Percentiles rank a stretch among this genome's conserved stretches.
Conservation (phyloP, 30 jellyfish, hydroid and myxozoan genomes). For the Chrysaora quinquecirrha region DNA sequence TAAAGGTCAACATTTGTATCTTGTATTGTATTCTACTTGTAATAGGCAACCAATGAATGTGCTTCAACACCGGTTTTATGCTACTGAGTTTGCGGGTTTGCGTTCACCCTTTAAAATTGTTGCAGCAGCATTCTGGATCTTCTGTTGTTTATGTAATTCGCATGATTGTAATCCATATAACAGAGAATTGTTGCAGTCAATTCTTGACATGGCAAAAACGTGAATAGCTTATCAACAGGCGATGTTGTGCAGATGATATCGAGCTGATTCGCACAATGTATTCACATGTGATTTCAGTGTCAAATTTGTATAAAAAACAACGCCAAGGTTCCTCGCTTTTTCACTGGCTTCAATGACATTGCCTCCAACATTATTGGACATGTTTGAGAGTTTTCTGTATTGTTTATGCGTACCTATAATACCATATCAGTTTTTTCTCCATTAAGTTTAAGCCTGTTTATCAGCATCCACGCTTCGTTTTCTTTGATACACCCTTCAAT, state of each 20-base stretch:
- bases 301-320: constrained; percentile 38
- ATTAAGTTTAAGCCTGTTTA: constrained; percentile 46
- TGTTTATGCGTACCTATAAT: constrained; percentile 38
- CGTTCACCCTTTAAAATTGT: too few species aligned
- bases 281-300: constrained; percentile 60
- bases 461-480: constrained; percentile 37
- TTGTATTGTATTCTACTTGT: too few species aligned
- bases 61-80: too few species aligned
- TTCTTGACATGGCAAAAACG: constrained; percentile 21
- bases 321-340: constrained; percentile 55
- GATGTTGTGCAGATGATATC: constrained; percentile 63
- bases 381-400: constrained; percentile 39
- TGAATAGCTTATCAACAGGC: constrained; percentile 42
- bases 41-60: too few species aligned
- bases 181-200: constrained; percentile 30
- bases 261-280: constrained; percentile 60
- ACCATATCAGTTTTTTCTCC: constrained; percentile 58
- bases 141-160: constrained; percentile 27
- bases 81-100: too few species aligned
- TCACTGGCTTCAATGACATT: constrained; percentile 58
- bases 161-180: constrained; percentile 33
- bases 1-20: too few species aligned
- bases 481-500: constrained; percentile 42
- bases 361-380: constrained; percentile 39
- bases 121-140: too few species aligned